Percentiles rank a stretch among this genome's conserved stretches.
phyloP scores from a whole-genome alignment of 1,140 invertebrate species.

The Vanessa atalanta region DNA sequence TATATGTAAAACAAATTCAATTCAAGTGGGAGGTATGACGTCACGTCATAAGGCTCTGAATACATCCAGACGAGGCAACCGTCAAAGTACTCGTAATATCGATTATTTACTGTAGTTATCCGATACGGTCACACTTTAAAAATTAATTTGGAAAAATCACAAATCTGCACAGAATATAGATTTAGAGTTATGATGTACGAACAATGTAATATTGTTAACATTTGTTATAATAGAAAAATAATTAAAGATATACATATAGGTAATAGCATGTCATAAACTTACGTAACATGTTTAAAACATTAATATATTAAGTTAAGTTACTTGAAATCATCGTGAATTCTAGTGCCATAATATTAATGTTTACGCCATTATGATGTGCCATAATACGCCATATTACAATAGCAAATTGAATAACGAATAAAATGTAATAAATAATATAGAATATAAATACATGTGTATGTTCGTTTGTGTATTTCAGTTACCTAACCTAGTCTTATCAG shows the following conservation, averaged over 20 bases:
- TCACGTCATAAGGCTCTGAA: no score
- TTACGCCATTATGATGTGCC: constrained; percentile 31
- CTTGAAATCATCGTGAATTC: constrained; percentile 18
- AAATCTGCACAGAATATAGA: no score
- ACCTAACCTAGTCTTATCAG: constrained; percentile 17
- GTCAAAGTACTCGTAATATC: no score
- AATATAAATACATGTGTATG: background rate
- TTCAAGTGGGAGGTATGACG: no score
- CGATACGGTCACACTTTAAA: no score
- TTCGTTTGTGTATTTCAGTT: constrained; percentile 8
- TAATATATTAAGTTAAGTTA: background rate
- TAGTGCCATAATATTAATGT: constrained; percentile 23
- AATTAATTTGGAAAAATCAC: no score
- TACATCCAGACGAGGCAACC: no score
- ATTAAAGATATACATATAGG: background rate
- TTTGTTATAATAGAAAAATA: no score
- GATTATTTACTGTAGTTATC: no score
- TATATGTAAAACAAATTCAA: no score
- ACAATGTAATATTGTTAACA: no score
- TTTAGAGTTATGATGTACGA: no score
- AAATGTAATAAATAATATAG: background rate
- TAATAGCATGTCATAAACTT: background rate
- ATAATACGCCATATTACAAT: constrained; percentile 5
- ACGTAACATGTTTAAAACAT: background rate
- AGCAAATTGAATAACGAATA: background rate